Conservation (phyloP, 2,888 invertebrate species). For the Bedellia somnulentella region DNA sequence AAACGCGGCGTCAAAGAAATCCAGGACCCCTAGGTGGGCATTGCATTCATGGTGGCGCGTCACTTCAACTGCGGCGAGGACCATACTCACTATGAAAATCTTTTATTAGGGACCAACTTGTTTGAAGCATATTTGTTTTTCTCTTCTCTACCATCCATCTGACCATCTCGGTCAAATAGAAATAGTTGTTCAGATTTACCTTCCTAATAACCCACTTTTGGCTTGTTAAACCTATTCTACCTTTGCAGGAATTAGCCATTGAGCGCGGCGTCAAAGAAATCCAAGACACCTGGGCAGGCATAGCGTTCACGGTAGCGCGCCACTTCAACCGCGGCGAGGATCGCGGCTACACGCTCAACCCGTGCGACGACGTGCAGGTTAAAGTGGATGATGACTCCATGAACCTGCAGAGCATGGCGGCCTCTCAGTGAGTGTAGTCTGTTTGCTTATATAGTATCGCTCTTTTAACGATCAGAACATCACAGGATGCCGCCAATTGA, state of each 20-base stretch:
- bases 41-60: constrained; percentile 65
- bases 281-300: constrained; percentile 70
- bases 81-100: no score
- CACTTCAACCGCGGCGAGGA: constrained; percentile 76
- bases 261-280: constrained; percentile 86
- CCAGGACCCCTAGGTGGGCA: constrained; percentile 70
- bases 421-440: constrained; percentile 70
- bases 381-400: constrained; percentile 87
- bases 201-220: no score
- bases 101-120: no score
- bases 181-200: no score
- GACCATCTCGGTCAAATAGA: no score
- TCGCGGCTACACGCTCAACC: constrained; percentile 77
- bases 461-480: no score
- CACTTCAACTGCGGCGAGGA: constrained; percentile 76
- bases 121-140: no score
- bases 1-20: constrained; percentile 86
- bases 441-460: no score
- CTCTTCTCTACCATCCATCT: no score
- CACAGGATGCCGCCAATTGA: no score
- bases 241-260: constrained; percentile 73
- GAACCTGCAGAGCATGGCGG: constrained; percentile 89
- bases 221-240: no score
- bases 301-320: constrained; percentile 65
- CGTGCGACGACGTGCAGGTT: constrained; percentile 80